phyloP scores from a whole-genome alignment of 2,888 invertebrate species.

The Drosophila prolongata region DNA sequence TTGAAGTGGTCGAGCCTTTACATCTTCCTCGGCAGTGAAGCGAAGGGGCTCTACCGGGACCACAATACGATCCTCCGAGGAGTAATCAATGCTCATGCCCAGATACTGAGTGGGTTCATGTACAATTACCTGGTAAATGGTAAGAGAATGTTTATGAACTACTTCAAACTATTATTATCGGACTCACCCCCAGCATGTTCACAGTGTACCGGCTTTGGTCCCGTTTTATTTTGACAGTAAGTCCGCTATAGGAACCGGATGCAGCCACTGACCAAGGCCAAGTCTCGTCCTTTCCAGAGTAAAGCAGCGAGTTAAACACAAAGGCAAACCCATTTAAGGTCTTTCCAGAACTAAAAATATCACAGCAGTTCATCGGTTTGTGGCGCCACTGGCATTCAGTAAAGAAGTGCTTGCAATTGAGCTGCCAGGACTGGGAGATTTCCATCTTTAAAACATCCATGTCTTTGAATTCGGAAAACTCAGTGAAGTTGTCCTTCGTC shows the following conservation, averaged over 20 bases:
- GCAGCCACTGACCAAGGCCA: constrained; percentile 74
- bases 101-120: constrained; percentile 65
- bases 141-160: background rate
- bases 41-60: constrained; percentile 63
- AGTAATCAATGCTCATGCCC: constrained; percentile 55
- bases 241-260: constrained; percentile 58
- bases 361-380: constrained; percentile 61
- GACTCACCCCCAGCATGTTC: constrained; percentile 56
- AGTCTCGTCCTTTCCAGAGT: constrained; percentile 40
- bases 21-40: constrained; percentile 65
- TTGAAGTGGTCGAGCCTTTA: constrained; percentile 52
- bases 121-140: constrained; percentile 55
- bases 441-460: constrained; percentile 4
- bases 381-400: constrained; percentile 66
- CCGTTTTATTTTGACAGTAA: constrained; percentile 58
- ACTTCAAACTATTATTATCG: too few species aligned
- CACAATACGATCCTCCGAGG: constrained; percentile 64
- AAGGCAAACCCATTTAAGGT: constrained; percentile 48
- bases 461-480: constrained; percentile 27
- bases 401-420: constrained; percentile 61
- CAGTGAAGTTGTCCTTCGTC: constrained; percentile 1
- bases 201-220: constrained; percentile 11
- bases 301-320: constrained; percentile 59
- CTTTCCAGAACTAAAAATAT: constrained; percentile 45
- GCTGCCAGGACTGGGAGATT: constrained; percentile 26